Evolutionary conservation across 2,888 invertebrate genomes (phyloP).

Genomic region (Pyrrhosoma nymphula): DNA sequence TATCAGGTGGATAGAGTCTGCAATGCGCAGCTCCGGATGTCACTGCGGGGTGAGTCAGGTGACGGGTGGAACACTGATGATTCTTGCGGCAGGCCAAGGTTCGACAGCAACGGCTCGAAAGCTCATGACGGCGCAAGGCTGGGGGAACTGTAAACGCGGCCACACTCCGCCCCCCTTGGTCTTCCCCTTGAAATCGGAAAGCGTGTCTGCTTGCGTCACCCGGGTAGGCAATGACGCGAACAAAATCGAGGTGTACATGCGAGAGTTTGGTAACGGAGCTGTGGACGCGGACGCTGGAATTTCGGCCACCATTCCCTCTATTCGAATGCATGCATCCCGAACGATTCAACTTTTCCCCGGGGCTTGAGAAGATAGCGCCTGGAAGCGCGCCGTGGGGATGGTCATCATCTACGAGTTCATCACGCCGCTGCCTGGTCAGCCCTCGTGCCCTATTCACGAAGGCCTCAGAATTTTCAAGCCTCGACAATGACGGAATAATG

Average conservation of each 20-base stretch:
- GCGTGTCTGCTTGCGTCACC: not conserved
- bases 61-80: not conserved
- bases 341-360: not conserved
- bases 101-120: not conserved
- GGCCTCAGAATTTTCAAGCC: too few species aligned
- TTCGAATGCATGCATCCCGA: not conserved
- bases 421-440: too few species aligned
- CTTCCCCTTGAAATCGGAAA: not conserved
- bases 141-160: too few species aligned
- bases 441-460: too few species aligned
- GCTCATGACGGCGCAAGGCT: not conserved
- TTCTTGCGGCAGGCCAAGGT: not conserved
- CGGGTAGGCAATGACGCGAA: not conserved
- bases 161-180: not conserved
- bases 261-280: not conserved
- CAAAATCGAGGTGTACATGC: not conserved
- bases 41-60: too few species aligned
- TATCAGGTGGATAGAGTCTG: too few species aligned
- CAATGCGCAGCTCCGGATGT: too few species aligned
- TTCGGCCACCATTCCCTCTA: not conserved
- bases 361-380: too few species aligned
- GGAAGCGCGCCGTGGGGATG: too few species aligned
- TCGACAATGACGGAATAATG: too few species aligned
- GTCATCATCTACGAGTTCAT: too few species aligned
- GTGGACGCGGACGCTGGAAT: not conserved